phyloP scores from a whole-genome alignment of 2,797 vertebrate species.

The Gymnoscopelus braueri region DNA sequence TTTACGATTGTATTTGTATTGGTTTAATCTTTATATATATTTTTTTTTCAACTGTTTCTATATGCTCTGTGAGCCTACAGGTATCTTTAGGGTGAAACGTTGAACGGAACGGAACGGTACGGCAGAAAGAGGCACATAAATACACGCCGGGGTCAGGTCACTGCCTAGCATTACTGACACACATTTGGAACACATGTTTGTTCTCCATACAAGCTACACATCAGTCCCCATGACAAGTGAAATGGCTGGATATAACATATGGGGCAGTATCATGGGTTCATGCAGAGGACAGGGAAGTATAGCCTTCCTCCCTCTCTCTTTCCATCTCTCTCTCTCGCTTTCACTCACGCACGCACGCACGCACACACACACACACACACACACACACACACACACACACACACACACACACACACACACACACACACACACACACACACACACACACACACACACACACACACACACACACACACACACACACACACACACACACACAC shows the following conservation, averaged over 20 bases:
- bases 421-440: too few relatives aligned
- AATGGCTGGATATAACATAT: conserved; percentile 73
- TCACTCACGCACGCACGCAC: background rate
- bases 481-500: background rate
- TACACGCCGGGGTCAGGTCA: conserved; percentile 55
- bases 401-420: too few relatives aligned
- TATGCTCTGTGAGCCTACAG: conserved; percentile 30
- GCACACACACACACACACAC: background rate
- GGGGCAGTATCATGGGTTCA: conserved; percentile 72
- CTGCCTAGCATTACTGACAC: conserved; percentile 54
- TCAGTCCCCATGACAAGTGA: conserved; percentile 68
- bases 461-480: too few relatives aligned
- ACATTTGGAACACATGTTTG: conserved; percentile 73
- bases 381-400: too few relatives aligned
- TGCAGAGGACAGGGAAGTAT: conserved; percentile 67
- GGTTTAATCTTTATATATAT: too few relatives aligned
- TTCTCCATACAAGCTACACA: conserved; percentile 67
- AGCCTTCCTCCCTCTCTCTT: conserved; percentile 49
- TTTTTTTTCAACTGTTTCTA: conserved; percentile 32
- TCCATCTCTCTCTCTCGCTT: conserved; percentile 12
- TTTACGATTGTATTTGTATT: too few relatives aligned
- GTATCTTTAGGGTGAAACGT: conserved; percentile 51
- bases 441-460: too few relatives aligned
- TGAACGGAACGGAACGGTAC: conserved; percentile 3
- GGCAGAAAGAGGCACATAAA: conserved; percentile 42